Base-by-base conservation (phyloP, 2,113 vertebrate species). In the Notarius quadriscutis region DNA sequence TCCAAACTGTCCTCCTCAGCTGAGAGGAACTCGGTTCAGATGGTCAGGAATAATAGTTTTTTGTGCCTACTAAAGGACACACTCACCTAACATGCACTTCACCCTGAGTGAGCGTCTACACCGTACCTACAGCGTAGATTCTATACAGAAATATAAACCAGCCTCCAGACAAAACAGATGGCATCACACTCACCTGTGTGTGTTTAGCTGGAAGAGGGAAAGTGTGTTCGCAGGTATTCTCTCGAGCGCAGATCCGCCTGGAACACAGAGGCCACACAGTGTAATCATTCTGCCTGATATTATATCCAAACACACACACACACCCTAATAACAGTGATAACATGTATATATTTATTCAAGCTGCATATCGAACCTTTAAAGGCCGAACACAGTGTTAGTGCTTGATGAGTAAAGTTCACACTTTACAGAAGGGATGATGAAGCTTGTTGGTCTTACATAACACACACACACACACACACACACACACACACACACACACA, bases 171-270 rank as follows among this genome's bases (percentile, higher is more conserved):
- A 75, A 7, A 85, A 14, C 74, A 78, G 58, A 79, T 65, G 81
- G 74, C 25, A 22, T 79, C 10, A 62, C 18, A 60, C 78, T 82
- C 79, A 81, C 65, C 65, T 74, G 71, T 74, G 50, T 72, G 62
- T 67, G 15, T 41, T 41, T 51, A 63, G 41, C 71, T 65, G 71
- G 80, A 4, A 2, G 88, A 88, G 87, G 80, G 87, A 90, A 93
- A 83, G n/a, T 71, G 41, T 91, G 81, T 91, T 78, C 86, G 58
- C 48, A 85, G 89, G 92, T 92, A 90, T 91, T 90, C 91, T 87
- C 91, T 93, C n/a, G 86, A 87, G 48, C 69, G 86, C 71, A 87
- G 72, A 63, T 87, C 86, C 0, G 86, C 86, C 86, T 87, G 81
- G 6, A 87, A 83, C 53, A 87, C 62, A 74, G 0, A 62, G 14